Evolutionary conservation across 2,113 vertebrate species (phyloP), one percentile per base, ranked within the genome.

Genomic region (Anhinga anhinga): DNA sequence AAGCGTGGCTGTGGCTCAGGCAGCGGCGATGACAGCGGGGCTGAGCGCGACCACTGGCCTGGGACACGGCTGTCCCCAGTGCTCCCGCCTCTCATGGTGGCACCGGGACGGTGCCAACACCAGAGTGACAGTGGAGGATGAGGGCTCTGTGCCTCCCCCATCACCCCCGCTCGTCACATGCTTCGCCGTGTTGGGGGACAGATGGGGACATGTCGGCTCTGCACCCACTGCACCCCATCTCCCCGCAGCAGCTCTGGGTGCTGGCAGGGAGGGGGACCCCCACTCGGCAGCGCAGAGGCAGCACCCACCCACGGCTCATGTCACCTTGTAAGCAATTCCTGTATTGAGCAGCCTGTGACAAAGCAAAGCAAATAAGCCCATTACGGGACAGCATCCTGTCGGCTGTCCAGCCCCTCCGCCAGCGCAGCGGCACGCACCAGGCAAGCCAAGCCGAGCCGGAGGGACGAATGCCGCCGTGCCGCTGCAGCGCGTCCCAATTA

Each of bases 331-430:
- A 88, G 32, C 3, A 30, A 86, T 84, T 66, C 92, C 80, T 78
- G 88, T 52, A 22, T 23, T 9, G 49, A 95, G 81, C 88, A 92
- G 81, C 27, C 61, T 36, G 85, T 85, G 88, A 86, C 71, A 96
- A 91, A 95, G 66, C 73, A 77, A 90, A 94, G 84, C 74, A 81
- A 87, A 95, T 49, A 53, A 94, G 77, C 85, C 90, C 69, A 15
- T 88, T 79, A 86, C 4, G 65, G 91, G 53, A 67, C 90, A 81
- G 90, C 61, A 78, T 30, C 72, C 47, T 32, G 3, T 34, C 50
- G 34, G 52, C 65, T 40, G 8, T 50, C 44, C 58, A 5, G 47
- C 26, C 53, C 65, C 45, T 53, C 66, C 42, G 3, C 58, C 55
- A 53, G 63, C 11, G 2, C 52, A 34, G 80, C 30, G 1, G 45